Evolutionary conservation across 2,797 vertebrate species (phyloP).

Genomic region (Chloroceryle inda): DNA sequence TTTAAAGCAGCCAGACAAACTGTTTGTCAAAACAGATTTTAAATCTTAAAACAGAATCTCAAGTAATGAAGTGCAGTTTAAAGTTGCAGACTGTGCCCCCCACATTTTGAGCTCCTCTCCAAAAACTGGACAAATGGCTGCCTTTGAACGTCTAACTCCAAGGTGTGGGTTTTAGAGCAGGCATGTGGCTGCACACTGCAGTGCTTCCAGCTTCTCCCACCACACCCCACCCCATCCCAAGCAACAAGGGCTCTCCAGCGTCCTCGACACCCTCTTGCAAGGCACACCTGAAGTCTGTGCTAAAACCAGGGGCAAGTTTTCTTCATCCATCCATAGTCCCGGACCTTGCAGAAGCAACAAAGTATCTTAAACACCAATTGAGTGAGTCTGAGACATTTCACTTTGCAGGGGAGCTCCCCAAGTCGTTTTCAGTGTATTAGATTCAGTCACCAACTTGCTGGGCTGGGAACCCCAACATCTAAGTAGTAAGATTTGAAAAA

Average conservation of each 20-base stretch:
- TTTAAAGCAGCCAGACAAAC: not conserved
- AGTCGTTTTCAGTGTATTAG: not conserved
- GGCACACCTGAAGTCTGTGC: not conserved
- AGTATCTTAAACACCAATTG: not conserved
- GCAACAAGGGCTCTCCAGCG: not conserved
- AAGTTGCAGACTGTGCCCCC: not conserved
- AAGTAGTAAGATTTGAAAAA: not conserved
- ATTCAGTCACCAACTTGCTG: not conserved
- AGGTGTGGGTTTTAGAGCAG: not conserved
- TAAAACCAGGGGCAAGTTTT: not conserved
- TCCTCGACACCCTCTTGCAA: fast-evolving
- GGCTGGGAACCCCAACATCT: not conserved
- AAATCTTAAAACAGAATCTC: not conserved
- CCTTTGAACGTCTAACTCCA: not conserved
- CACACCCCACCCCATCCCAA: fast-evolving
- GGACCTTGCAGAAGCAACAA: not conserved
- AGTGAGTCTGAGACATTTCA: not conserved
- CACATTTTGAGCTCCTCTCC: not conserved
- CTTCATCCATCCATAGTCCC: not conserved
- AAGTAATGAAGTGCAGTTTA: not conserved
- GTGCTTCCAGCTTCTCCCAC: not conserved
- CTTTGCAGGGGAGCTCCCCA: not conserved
- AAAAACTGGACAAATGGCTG: not conserved
- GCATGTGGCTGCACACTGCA: not conserved
- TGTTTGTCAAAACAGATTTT: constrained; percentile 9